Evolutionary conservation across 2,113 vertebrate species (phyloP), one percentile per base, ranked within the genome.

Genomic region (Anhinga anhinga): DNA sequence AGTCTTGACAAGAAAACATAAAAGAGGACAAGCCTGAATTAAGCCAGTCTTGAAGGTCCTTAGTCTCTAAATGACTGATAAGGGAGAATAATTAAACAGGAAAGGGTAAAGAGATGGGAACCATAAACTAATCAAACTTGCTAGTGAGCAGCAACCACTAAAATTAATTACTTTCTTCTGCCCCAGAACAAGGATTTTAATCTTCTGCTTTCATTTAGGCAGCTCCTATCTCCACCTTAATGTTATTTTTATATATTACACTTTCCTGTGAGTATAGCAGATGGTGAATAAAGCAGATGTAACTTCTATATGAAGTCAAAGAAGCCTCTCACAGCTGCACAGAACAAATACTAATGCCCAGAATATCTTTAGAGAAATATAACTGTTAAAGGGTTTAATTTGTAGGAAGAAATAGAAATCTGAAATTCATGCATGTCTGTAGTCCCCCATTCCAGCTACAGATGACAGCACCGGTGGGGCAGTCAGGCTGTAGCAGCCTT

Each of bases 401-500:
- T 93, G 42, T 87, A 66, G 87, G 70, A 80, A 76, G 87, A 94
- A 96, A 96, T 79, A 90, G 92, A 92, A 93, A 91, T 88, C 58
- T 62, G 66, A 77, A 93, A 93, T 93, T 91, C 34, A 62, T 45
- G 86, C 58, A 38, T 82, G 66, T 53, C 40, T 94, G 58, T 62
- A 80, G 59, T 77, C 66, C 36, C 82, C 13, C 10, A 11, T 82
- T 95, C 63, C 67, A 85, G 42, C 63, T 85, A 44, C 71, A 81
- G 82, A 73, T 93, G 88, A 82, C 76, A 82, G 78, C 49, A 44
- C 45, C 5, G 1, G 11, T 65, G 79, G 34, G 58, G 52, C 61
- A 65, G 49, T 36, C 80, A 67, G 80, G 23, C 63, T 30, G 19
- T 10, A 73, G 70, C 32, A 67, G 42, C 55, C 74, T 55, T 49